A percentile compares a stretch with the other conserved stretches of the same genome.
phyloP scores from a whole-genome alignment of 2,888 invertebrate species.

The Pasiphila rectangulata region DNA sequence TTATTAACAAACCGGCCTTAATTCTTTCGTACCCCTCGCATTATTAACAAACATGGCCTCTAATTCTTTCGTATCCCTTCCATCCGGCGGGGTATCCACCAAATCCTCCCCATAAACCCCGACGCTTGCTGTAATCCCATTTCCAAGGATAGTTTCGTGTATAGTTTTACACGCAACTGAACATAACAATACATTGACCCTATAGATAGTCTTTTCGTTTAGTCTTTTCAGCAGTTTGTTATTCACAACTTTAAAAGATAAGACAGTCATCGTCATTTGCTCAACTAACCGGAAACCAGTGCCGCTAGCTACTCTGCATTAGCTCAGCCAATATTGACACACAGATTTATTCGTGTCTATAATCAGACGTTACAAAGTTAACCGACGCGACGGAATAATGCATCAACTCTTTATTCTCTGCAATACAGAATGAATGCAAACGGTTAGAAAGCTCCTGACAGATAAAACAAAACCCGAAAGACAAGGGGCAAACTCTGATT shows the following conservation, averaged over 20 bases:
- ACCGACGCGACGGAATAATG: too few species aligned
- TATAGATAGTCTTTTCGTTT: not conserved
- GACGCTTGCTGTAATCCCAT: slow-evolving; percentile 69
- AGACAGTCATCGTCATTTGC: not conserved
- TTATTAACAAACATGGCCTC: slow-evolving; percentile 59
- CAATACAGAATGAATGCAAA: too few species aligned
- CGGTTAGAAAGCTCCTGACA: not conserved
- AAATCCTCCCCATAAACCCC: slow-evolving; percentile 71
- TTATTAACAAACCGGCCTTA: slow-evolving; percentile 5
- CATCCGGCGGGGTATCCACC: slow-evolving; percentile 57
- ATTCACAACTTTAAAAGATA: not conserved
- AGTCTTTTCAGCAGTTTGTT: not conserved
- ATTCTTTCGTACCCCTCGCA: slow-evolving; percentile 11
- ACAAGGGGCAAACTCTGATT: slow-evolving; percentile 5
- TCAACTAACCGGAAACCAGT: not conserved
- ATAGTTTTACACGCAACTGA: slow-evolving; percentile 59
- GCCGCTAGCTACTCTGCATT: too few species aligned
- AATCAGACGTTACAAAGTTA: too few species aligned
- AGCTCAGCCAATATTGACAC: too few species aligned
- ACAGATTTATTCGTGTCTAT: too few species aligned
- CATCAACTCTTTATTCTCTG: too few species aligned
- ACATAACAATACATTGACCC: slow-evolving; percentile 55
- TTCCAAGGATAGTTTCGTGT: slow-evolving; percentile 53
- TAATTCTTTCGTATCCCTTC: slow-evolving; percentile 57
- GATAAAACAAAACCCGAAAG: not conserved